Evolutionary conservation across 2,797 vertebrate species (phyloP).

Genomic region (Rhynchonycteris naso): DNA sequence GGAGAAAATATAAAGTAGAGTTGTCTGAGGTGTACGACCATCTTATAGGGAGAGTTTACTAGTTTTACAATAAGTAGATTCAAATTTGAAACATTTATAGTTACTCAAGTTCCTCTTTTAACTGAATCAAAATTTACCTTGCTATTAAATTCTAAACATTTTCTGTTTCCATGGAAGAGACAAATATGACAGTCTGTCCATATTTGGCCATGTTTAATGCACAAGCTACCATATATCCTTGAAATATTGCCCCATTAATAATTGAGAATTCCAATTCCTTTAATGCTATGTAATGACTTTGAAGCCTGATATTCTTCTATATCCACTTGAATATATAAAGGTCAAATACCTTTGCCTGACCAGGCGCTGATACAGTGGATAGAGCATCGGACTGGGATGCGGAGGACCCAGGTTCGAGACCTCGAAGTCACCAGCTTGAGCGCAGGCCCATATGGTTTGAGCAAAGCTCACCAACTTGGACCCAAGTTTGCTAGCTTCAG

Average conservation of each 20-base stretch:
- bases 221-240: not conserved
- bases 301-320: not conserved
- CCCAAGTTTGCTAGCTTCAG: too few relatives aligned
- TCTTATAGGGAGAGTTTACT: not conserved
- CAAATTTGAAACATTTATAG: not conserved
- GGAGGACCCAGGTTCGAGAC: too few relatives aligned
- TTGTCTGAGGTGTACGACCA: not conserved
- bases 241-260: not conserved
- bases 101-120: not conserved
- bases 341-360: not conserved
- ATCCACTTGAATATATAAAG: not conserved
- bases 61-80: not conserved
- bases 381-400: too few relatives aligned
- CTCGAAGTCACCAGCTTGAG: too few relatives aligned
- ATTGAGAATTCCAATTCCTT: not conserved
- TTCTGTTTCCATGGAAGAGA: not conserved
- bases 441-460: too few relatives aligned
- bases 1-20: not conserved
- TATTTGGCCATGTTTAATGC: not conserved
- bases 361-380: too few relatives aligned
- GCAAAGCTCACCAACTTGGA: too few relatives aligned
- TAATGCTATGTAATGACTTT: not conserved
- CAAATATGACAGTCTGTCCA: fast-evolving
- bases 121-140: not conserved
- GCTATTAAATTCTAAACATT: not conserved